These are phyloP conservation scores for Empidonax traillii DNA, from an alignment of 2,113 vertebrate species.

Conservation along the genomic window DNA sequence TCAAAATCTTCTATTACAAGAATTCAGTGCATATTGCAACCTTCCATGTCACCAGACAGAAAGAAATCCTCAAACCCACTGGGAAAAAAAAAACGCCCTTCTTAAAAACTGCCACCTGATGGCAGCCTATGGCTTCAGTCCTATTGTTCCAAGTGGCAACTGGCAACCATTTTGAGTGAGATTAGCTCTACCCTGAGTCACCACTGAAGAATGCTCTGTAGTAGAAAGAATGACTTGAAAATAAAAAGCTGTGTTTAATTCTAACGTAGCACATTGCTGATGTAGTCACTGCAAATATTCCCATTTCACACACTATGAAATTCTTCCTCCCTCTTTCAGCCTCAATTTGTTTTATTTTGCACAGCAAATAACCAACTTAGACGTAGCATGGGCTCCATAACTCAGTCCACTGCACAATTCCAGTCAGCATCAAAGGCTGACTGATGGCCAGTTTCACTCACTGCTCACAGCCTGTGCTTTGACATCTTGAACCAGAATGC, in stretches of 20 bases:
- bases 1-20: neutral
- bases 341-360: neutral
- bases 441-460: neutral
- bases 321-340: neutral
- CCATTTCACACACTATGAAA: neutral
- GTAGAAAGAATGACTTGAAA: slow-evolving; percentile 10
- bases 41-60: neutral
- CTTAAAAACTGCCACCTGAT: slow-evolving; percentile 62
- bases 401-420: neutral
- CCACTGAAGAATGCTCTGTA: slow-evolving; percentile 29
- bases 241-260: neutral
- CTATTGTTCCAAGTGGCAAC: slow-evolving; percentile 52
- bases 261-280: neutral
- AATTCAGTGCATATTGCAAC: neutral
- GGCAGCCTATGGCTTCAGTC: slow-evolving; percentile 61
- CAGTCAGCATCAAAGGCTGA: neutral
- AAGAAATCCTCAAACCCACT: neutral
- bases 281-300: neutral
- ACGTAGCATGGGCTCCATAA: neutral
- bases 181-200: slow-evolving; percentile 40
- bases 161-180: slow-evolving; percentile 63
- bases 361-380: neutral
- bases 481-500: neutral
- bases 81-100: slow-evolving; percentile 29
- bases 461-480: neutral